These are phyloP conservation scores for Antheraea yamamai DNA, from an alignment of 2,888 invertebrate genomes.

Conservation along the genomic window DNA sequence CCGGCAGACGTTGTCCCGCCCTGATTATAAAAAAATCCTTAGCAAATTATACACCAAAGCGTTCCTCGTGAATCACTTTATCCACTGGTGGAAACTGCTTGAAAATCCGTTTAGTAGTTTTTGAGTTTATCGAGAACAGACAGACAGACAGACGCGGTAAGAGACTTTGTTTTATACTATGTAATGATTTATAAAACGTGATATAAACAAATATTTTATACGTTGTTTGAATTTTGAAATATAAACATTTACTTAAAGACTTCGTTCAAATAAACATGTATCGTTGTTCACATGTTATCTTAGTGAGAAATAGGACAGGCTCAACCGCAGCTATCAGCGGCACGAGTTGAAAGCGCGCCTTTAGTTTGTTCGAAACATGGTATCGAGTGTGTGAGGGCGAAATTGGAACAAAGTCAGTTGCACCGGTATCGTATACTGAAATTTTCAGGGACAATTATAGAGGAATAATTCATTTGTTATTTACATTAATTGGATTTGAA, in stretches of 20 bases:
- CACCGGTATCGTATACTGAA: not conserved
- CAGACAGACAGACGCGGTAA: no score
- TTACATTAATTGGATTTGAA: not conserved
- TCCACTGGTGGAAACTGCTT: no score
- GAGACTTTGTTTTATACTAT: no score
- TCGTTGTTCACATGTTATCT: slow-evolving; percentile 8
- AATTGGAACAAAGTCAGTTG: slow-evolving; percentile 1
- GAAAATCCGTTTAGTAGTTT: no score
- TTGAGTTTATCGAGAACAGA: no score
- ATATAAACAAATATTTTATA: not conserved
- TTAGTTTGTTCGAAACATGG: slow-evolving; percentile 6
- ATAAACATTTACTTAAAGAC: not conserved
- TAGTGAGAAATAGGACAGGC: slow-evolving; percentile 1
- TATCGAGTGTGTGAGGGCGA: slow-evolving; percentile 1
- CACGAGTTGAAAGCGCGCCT: slow-evolving; percentile 9
- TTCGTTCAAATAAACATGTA: not conserved
- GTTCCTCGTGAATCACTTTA: no score
- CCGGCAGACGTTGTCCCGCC: no score
- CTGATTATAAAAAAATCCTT: no score
- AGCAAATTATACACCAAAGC: no score
- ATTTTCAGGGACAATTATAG: not conserved
- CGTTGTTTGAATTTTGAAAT: not conserved
- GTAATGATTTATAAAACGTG: not conserved
- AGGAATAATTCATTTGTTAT: not conserved
- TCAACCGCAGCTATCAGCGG: not conserved